Evolutionary conservation across 92 coral and sea anemone species (phyloP).

Genomic region (Epizoanthus rinbou): DNA sequence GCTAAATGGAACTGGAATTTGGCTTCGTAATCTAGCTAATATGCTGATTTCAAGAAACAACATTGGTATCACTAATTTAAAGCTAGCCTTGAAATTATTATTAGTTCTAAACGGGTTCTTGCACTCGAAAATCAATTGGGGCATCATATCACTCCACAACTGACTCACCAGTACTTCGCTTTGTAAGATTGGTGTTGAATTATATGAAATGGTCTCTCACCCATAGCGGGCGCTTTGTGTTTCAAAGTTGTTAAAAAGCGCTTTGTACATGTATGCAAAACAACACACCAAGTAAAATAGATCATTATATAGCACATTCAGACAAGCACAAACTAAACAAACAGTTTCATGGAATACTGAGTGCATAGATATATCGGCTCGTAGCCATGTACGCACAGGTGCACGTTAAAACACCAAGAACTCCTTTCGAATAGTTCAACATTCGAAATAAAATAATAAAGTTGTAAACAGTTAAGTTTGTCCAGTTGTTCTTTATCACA

Average conservation of each 20-base stretch:
- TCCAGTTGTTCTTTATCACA: too few relatives aligned
- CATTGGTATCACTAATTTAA: too few relatives aligned
- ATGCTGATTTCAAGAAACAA: too few relatives aligned
- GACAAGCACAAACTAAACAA: background rate
- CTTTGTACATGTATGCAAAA: background rate
- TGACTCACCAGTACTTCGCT: too few relatives aligned
- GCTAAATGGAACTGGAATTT: too few relatives aligned
- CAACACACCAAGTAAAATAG: background rate
- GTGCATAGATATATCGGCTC: background rate
- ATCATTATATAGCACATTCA: background rate
- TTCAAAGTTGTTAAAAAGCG: background rate
- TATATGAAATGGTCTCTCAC: background rate
- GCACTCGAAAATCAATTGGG: too few relatives aligned
- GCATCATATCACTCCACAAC: too few relatives aligned
- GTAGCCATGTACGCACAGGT: conserved; percentile 11
- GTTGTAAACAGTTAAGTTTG: background rate
- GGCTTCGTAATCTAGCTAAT: too few relatives aligned
- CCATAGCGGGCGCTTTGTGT: background rate
- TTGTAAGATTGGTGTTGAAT: too few relatives aligned
- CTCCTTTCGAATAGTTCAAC: conserved; percentile 11
- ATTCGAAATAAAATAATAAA: conserved; percentile 11
- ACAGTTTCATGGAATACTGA: background rate
- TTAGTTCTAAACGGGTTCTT: too few relatives aligned
- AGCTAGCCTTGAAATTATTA: too few relatives aligned
- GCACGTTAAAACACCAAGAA: background rate